Percentiles rank a stretch among this genome's conserved stretches.
Evolutionary conservation across 2,888 invertebrate species (phyloP).

Genomic region (Ischnura elegans): DNA sequence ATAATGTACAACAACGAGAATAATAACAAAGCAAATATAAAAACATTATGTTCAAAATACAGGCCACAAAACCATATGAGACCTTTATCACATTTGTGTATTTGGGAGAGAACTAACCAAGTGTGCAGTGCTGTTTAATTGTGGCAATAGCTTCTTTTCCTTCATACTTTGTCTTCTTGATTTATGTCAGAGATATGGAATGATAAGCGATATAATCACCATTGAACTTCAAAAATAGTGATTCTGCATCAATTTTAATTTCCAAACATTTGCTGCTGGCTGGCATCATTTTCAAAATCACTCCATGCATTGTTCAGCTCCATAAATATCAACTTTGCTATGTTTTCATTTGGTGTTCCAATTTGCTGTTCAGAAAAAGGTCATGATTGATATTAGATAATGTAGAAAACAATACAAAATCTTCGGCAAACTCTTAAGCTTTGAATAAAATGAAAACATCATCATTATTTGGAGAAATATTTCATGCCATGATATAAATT

Average conservation of each 20-base stretch:
- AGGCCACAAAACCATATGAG: slow-evolving; percentile 5
- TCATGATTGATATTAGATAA: too few species aligned
- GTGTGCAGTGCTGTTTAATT: slow-evolving; percentile 57
- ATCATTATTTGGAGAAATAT: too few species aligned
- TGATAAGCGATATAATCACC: neutral
- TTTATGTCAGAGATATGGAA: slow-evolving; percentile 30
- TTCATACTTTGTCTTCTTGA: neutral
- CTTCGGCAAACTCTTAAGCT: too few species aligned
- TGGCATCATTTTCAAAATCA: slow-evolving; percentile 91
- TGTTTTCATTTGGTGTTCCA: slow-evolving; percentile 93
- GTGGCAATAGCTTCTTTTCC: neutral
- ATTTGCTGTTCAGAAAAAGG: slow-evolving; percentile 85
- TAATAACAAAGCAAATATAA: slow-evolving; percentile 27
- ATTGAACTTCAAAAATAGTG: neutral
- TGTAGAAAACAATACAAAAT: too few species aligned
- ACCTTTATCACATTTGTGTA: slow-evolving; percentile 46
- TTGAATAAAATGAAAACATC: too few species aligned
- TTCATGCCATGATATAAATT: too few species aligned
- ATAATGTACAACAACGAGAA: slow-evolving; percentile 18
- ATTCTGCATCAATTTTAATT: slow-evolving; percentile 15
- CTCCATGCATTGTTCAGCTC: slow-evolving; percentile 99
- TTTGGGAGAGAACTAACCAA: slow-evolving; percentile 37
- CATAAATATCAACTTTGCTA: slow-evolving; percentile 98
- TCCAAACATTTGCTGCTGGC: slow-evolving; percentile 71
- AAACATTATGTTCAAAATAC: neutral